Conservation (phyloP, 1,140 invertebrate genomes). For the Rhyacophila brunnea region DNA sequence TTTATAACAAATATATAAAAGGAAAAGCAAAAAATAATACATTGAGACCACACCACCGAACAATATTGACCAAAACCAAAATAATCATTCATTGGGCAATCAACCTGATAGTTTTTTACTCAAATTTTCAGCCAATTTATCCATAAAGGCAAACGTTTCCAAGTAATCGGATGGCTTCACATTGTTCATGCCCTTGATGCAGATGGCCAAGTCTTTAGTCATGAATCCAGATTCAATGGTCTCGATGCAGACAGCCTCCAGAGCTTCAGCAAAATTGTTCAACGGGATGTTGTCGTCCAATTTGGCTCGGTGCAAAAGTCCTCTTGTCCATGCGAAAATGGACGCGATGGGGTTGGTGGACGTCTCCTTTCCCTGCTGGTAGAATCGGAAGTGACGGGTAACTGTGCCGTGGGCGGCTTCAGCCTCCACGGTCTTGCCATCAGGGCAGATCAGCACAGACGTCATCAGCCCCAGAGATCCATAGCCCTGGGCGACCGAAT, state of each 20-base stretch:
- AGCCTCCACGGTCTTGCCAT: conserved; percentile 95
- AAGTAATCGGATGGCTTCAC: conserved; percentile 86
- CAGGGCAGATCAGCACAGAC: conserved; percentile 90
- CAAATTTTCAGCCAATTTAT: conserved; percentile 93
- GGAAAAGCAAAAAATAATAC: too few species aligned
- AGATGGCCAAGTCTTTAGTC: conserved; percentile 99
- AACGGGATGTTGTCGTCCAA: conserved; percentile 83
- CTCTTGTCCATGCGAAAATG: conserved; percentile 97
- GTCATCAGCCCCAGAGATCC: conserved; percentile 95
- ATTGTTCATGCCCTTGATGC: conserved; percentile 89
- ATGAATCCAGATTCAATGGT: conserved; percentile 93
- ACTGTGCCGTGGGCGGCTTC: conserved; percentile 98
- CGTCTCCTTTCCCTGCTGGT: conserved; percentile 95
- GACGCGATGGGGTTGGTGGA: conserved; percentile 98
- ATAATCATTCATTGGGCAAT: conserved; percentile 26
- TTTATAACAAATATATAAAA: too few species aligned
- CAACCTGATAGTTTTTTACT: conserved; percentile 61
- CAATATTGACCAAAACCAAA: too few species aligned
- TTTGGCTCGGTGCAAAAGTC: conserved; percentile 88
- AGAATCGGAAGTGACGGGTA: conserved; percentile 89
- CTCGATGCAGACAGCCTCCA: conserved; percentile 90
- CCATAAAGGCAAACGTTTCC: conserved; percentile 97
- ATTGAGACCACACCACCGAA: too few species aligned
- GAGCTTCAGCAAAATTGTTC: conserved; percentile 72
- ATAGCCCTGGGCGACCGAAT: conserved; percentile 94